Base-by-base conservation (phyloP, 2,113 vertebrate species). In the Mesocricetus auratus region DNA sequence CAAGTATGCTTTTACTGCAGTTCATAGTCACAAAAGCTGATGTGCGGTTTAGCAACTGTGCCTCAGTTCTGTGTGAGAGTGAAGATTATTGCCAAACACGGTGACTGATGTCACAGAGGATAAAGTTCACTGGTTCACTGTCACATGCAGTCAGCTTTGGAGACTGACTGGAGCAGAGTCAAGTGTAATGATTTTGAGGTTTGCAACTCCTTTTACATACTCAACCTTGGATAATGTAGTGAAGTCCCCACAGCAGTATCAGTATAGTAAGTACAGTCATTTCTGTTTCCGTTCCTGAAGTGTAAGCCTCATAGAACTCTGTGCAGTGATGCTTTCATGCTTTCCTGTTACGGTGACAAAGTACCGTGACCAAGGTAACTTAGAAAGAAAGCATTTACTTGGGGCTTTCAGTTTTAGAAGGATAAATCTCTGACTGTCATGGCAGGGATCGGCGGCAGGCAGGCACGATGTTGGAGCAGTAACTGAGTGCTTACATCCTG, bases 1-100 rank as follows among this genome's bases (percentile, higher is more conserved):
- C 99, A 98, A 42, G 99, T 98, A 93, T 47, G 12, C 26, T 83
- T 97, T 92, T 96, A 93, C 62, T 85, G 26, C 1, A 47, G 45
- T 1, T 93, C 36, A 68, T 33, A 1, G 45, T 93, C 92, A 60
- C 87, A 45, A 71, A 93, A 56, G 53, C 42, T 81, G 60, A 29
- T 56, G 31, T 92, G 89, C 96, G 88, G 56, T 81, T 69, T 93
- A 79, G 60, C 69, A 31, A 31, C 74, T 79, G 5, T n/a, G 53
- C 74, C 45, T 92, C 62, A 31, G 12, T 45, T 53, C 21, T 77
- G 22, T 93, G 53, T 85, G 66, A 85, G 85, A 94, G 66, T 47
- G 71, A 83, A 95, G 53, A 50, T 86, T 86, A 60, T 64, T 82
- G 75, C 60, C 47, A 85, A 66, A 26, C 58, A 11, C 89, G 39